Evolutionary conservation across 1,140 invertebrate genomes (phyloP).

Genomic region (Hyles euphorbiae): DNA sequence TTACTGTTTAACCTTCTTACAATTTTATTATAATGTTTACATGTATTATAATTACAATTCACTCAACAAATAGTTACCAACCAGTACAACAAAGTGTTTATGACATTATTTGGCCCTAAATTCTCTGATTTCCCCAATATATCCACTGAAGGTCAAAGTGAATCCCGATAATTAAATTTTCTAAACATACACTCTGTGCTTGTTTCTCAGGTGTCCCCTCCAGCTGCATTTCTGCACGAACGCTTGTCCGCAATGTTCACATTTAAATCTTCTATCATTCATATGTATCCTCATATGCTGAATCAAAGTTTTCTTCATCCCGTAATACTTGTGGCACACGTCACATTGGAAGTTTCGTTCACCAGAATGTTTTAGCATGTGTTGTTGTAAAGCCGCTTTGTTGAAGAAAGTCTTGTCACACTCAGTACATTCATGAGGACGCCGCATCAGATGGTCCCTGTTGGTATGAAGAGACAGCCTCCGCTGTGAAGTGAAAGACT

Average conservation of each 20-base stretch:
- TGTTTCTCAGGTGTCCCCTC: constrained; percentile 24
- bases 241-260: constrained; percentile 28
- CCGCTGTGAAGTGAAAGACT: background rate
- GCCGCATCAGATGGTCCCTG: constrained; percentile 16
- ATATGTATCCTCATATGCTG: constrained; percentile 69
- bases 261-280: constrained; percentile 54
- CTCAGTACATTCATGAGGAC: constrained; percentile 9
- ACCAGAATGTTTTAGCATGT: constrained; percentile 73
- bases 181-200: constrained; percentile 14
- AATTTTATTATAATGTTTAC: no score
- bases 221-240: constrained; percentile 33
- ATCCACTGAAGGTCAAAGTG: no score
- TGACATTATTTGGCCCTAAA: no score
- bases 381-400: constrained; percentile 41
- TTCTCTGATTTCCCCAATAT: no score
- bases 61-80: no score
- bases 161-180: no score
- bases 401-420: constrained; percentile 37
- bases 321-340: constrained; percentile 77
- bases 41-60: no score
- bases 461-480: constrained; percentile 8
- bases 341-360: constrained; percentile 73
- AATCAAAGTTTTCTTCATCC: constrained; percentile 60
- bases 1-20: no score
- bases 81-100: no score